Evolutionary conservation across 2,888 invertebrate species (phyloP), one percentile per base, ranked within the genome.

Genomic region (Orthonychiurus folsomi): DNA sequence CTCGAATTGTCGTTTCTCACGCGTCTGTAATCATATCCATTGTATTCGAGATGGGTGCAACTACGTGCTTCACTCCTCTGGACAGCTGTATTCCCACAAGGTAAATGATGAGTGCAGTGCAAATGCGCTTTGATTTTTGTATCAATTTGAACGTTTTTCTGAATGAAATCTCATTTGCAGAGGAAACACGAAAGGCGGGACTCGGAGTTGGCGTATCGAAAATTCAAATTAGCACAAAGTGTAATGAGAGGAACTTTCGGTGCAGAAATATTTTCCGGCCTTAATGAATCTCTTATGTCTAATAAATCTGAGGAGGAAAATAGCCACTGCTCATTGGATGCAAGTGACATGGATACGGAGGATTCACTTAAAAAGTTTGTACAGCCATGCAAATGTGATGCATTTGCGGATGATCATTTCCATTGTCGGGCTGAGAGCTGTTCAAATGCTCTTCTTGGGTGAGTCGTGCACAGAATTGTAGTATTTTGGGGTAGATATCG

Each of bases 11-110:
- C 85, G 93, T 63, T 96, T 94, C 78, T 94, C 94, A 50, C 85
- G 89, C 64, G 89, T 93, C 56, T 93, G 93, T 81, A 97, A 97
- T 80, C 97, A 97, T 79, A 97, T 96, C 71, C 97, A 97, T 79
- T 97, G 97, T 80, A 95, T 97, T 73, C 82, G 96, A 65, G 88
- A 90, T 1, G 89, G 89, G 65, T 97, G 97, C 80, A 89, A 88
- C 77, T 96, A 95, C 77, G 95, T 97, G 2, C 82, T 97, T 67
- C 96, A 97, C 76, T 94, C 94, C 47, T 93, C 93, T 76, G 93
- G 94, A 59, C 96, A 97, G 77, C 85, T 97, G 70, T 91, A 93
- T 78, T 93, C 95, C 12, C 97, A 97, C 79, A 96, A 96, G 71
- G 73, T 71, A 64, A 66, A 21, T 21, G 25, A n/a, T n/a, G n/a